Percentiles rank a stretch among this genome's conserved stretches.
Evolutionary conservation across 2,888 invertebrate species (phyloP).

Genomic region (Schizaphis graminum): DNA sequence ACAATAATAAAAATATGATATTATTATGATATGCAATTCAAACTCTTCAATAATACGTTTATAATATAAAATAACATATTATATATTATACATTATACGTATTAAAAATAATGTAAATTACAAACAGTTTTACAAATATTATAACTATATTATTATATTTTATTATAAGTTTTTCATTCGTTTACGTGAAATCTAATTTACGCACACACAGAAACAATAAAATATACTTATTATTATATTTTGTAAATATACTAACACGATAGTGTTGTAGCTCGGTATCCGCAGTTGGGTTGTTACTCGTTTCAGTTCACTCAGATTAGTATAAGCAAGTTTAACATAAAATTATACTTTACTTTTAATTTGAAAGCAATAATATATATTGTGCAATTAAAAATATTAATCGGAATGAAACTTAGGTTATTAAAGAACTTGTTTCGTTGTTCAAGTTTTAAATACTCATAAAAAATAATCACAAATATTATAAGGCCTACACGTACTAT

Average conservation of each 20-base stretch:
- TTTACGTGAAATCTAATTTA: background rate
- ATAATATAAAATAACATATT: background rate
- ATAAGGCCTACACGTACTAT: background rate
- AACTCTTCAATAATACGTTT: background rate
- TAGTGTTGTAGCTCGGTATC: background rate
- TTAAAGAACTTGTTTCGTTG: background rate
- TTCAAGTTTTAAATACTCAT: background rate
- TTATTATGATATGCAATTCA: background rate
- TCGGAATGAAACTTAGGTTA: background rate
- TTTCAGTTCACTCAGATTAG: background rate
- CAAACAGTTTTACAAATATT: background rate
- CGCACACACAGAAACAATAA: background rate
- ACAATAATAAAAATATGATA: background rate
- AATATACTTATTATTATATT: background rate
- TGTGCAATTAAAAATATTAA: background rate
- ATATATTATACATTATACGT: background rate
- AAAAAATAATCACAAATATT: background rate
- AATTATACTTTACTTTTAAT: background rate
- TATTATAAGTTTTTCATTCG: background rate
- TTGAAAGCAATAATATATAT: slow-evolving; percentile 1
- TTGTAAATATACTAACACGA: background rate
- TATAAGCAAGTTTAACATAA: background rate
- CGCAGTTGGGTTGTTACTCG: background rate
- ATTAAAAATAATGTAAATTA: background rate
- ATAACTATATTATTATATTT: background rate